A percentile compares a stretch with the other conserved stretches of the same genome.
These are phyloP conservation scores for Lophotis ruficrista DNA, from an alignment of 2,113 vertebrate species.

Conservation along the genomic window DNA sequence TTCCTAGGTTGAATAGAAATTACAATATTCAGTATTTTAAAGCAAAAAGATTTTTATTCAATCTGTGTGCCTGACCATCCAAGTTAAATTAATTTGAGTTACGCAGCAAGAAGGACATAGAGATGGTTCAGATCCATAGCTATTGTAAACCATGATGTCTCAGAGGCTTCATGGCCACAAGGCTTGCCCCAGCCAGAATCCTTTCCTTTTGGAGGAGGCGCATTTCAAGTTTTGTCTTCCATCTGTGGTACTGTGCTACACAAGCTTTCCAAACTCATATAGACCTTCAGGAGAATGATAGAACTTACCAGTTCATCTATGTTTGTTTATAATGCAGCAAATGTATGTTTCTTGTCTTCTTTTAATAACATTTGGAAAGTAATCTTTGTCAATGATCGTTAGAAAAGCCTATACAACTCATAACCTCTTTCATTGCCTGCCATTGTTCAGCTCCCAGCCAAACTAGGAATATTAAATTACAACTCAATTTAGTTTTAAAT, in stretches of 20 bases:
- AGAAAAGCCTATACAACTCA: neutral
- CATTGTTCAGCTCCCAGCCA: neutral
- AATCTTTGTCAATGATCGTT: neutral
- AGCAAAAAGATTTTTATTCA: neutral
- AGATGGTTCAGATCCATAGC: neutral
- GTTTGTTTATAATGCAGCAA: neutral
- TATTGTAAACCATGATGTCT: fast-evolving
- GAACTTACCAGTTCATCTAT: neutral
- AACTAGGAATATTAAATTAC: neutral
- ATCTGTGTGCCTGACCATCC: neutral
- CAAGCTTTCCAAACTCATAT: neutral
- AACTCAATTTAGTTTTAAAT: neutral
- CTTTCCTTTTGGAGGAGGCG: neutral
- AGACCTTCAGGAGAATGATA: neutral
- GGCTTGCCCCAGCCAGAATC: neutral
- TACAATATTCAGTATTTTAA: neutral
- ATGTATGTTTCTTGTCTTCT: neutral
- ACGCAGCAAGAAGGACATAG: neutral
- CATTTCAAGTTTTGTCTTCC: neutral
- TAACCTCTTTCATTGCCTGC: neutral
- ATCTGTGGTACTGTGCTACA: neutral
- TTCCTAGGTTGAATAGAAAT: neutral
- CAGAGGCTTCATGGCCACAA: neutral
- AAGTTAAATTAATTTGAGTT: neutral
- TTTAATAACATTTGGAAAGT: neutral